phyloP scores from a whole-genome alignment of 2,113 vertebrate species.

The Ranitomeya imitator region DNA sequence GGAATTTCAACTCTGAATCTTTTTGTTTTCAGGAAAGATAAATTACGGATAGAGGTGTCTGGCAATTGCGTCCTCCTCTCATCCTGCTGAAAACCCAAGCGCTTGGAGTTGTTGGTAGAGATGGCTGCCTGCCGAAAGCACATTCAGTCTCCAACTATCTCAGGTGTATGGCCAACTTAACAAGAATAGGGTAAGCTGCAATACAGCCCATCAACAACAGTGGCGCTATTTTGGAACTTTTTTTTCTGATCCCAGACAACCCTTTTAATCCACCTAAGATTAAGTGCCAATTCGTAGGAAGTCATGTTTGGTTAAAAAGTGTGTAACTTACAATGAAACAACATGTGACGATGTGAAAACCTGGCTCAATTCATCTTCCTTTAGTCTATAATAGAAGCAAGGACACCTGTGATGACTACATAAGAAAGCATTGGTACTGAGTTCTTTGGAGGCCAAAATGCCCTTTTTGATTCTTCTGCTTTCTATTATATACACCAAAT shows the following conservation, averaged over 20 bases:
- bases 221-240: not conserved
- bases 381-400: not conserved
- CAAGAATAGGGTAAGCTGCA: too few relatives aligned
- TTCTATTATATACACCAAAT: conserved; percentile 2
- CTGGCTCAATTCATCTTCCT: not conserved
- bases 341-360: not conserved
- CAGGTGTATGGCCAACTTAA: too few relatives aligned
- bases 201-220: not conserved
- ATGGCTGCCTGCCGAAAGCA: too few relatives aligned
- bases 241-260: not conserved
- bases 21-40: too few relatives aligned
- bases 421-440: not conserved
- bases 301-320: not conserved
- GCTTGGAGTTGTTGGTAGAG: too few relatives aligned
- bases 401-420: not conserved
- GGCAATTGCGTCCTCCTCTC: too few relatives aligned
- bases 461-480: not conserved
- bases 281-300: not conserved
- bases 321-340: not conserved
- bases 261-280: not conserved
- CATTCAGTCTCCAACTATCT: too few relatives aligned
- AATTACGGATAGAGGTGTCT: too few relatives aligned
- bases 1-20: too few relatives aligned
- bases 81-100: too few relatives aligned
- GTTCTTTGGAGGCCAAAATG: not conserved